Evolutionary conservation across 2,113 vertebrate genomes (phyloP).

Genomic region (Egretta garzetta): DNA sequence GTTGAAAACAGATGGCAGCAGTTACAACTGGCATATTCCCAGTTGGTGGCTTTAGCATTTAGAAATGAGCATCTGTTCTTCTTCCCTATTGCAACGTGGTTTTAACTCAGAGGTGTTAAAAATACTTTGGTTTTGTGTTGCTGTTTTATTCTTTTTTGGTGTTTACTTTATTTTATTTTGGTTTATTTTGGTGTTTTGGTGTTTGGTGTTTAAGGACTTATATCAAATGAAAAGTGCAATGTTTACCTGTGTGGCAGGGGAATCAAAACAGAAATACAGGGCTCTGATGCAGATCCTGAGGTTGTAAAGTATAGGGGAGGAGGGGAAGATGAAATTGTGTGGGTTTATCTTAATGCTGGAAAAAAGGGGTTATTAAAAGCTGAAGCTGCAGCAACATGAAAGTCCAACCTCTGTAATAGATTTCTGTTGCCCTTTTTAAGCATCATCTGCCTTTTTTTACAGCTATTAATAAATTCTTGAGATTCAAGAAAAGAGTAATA

Average conservation of each 20-base stretch:
- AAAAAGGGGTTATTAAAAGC: not conserved
- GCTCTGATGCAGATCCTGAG: slow-evolving; percentile 42
- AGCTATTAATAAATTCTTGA: not conserved
- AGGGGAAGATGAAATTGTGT: not conserved
- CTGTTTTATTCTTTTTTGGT: slow-evolving; percentile 77
- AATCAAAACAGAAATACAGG: slow-evolving; percentile 70
- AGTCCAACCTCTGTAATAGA: not conserved
- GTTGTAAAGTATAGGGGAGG: not conserved
- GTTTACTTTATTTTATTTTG: no score
- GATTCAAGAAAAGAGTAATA: not conserved
- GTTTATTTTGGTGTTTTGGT: not conserved
- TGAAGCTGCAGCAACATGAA: not conserved
- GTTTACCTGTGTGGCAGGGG: slow-evolving; percentile 72
- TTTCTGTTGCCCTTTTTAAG: not conserved
- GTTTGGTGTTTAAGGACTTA: slow-evolving; percentile 61
- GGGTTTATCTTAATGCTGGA: not conserved
- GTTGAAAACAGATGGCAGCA: slow-evolving; percentile 82
- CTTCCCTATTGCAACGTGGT: slow-evolving; percentile 71
- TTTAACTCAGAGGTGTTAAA: slow-evolving; percentile 80
- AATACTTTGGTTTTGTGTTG: slow-evolving; percentile 59
- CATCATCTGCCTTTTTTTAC: not conserved
- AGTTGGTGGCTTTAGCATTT: slow-evolving; percentile 81
- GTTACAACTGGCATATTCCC: slow-evolving; percentile 81
- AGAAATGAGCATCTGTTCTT: slow-evolving; percentile 83
- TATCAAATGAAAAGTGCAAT: slow-evolving; percentile 69